These are phyloP conservation scores for Synanthedon vespiformis DNA, from an alignment of 2,888 invertebrate genomes.

Conservation along the genomic window DNA sequence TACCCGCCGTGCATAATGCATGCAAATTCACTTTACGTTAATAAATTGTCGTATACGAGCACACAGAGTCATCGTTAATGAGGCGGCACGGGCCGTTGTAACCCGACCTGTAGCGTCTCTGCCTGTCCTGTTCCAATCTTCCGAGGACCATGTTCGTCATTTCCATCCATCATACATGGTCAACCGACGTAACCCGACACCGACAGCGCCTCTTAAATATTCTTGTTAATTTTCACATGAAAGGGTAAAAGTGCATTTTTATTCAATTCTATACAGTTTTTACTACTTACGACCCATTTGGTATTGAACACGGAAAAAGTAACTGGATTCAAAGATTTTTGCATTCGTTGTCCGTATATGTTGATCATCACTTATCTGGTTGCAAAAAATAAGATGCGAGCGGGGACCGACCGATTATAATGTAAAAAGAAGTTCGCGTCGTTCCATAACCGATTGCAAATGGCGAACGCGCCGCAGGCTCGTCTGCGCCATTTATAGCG, in stretches of 20 bases:
- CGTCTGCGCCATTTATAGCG: slow-evolving; percentile 58
- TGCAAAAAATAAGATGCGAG: slow-evolving; percentile 37
- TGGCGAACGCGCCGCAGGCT: slow-evolving; percentile 62
- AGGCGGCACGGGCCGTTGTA: slow-evolving; percentile 39
- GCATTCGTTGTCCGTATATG: slow-evolving; percentile 36
- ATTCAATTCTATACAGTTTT: slow-evolving; percentile 5
- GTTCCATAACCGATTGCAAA: slow-evolving; percentile 70
- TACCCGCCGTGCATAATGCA: background rate
- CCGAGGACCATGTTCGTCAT: slow-evolving; percentile 3
- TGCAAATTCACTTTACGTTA: slow-evolving; percentile 1
- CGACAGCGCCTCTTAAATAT: background rate
- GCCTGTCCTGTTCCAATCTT: slow-evolving; percentile 4
- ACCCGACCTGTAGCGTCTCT: background rate
- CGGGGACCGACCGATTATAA: slow-evolving; percentile 62
- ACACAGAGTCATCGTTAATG: slow-evolving; percentile 32
- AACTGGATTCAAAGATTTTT: slow-evolving; percentile 16
- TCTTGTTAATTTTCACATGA: background rate
- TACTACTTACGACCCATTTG: slow-evolving; percentile 1
- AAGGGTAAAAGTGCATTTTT: slow-evolving; percentile 5
- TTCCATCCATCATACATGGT: slow-evolving; percentile 18
- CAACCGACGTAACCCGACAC: background rate
- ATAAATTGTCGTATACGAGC: background rate
- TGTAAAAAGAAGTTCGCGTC: slow-evolving; percentile 64
- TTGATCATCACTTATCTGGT: slow-evolving; percentile 36
- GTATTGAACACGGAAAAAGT: slow-evolving; percentile 4